Evolutionary conservation across 2,888 invertebrate genomes (phyloP), one percentile per base, ranked within the genome.

Genomic region (Cosmopolites sordidus): DNA sequence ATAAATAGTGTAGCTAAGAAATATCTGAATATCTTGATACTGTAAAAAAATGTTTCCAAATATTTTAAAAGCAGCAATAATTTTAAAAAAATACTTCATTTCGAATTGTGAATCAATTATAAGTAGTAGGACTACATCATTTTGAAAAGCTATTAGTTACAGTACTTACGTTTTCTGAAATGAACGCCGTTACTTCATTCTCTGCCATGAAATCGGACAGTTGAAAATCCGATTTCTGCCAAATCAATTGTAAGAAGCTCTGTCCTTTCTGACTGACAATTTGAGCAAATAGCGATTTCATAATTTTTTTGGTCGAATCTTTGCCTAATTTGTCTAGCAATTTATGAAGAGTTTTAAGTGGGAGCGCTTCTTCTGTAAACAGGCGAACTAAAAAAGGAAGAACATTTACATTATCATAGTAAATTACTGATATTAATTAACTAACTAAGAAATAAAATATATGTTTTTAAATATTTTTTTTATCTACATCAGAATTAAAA

Each of bases 221-320:
- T 56, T 74, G 72, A 48, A 83, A 69, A 51, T 76, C 75, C 43
- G 77, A 78, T 59, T 73, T 72, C 51, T 74, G 74, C 83, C 83
- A 84, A 64, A 78, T 72, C 40, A 69, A 70, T 43, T 74, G 73
- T 11, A 81, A 73, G 69, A 78, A 81, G 58, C 75, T 76, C 3
- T 78, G 76, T 43, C 80, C 80, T 62, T 83, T 80, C 64, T 81
- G 79, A 58, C 74, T 72, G 42, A 80, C 74, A 61, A 85, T 76
- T 64, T 80, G 75, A 37, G 76, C 75, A 57, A 88, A 75, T 50
- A 84, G 71, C 51, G 79, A 77, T 41, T 79, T 78, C 55, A 86
- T 72, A 53, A 87, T 14, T 16, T 16, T 9, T 75, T 4, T 12
- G 8, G 5, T 2, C 4, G 2, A 3, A 11, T 3, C 4, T n/a